Conservation (phyloP, 2,797 vertebrate species). For the Emys orbicularis region DNA sequence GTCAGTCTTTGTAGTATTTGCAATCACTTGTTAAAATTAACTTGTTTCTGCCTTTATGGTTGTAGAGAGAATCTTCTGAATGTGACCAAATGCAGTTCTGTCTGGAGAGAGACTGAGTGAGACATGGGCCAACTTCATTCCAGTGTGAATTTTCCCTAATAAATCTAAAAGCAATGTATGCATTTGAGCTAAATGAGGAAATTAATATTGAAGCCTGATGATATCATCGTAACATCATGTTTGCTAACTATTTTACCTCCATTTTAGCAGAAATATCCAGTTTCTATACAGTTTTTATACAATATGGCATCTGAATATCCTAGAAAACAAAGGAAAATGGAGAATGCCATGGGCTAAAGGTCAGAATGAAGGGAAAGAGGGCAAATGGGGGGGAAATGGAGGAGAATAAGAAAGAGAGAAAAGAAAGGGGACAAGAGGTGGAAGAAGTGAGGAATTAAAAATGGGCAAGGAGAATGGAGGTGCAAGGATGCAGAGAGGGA, state of each 20-base stretch:
- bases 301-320: neutral
- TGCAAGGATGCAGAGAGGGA: neutral
- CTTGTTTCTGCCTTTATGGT: neutral
- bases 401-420: neutral
- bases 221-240: neutral
- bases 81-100: neutral
- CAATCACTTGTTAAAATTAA: neutral
- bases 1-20: neutral
- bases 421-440: neutral
- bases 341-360: neutral
- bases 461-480: neutral
- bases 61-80: neutral
- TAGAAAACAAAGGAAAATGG: neutral
- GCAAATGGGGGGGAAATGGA: neutral
- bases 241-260: neutral
- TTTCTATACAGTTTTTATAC: neutral
- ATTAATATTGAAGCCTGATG: neutral
- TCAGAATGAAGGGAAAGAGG: neutral
- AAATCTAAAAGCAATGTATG: neutral
- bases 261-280: neutral
- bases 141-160: neutral
- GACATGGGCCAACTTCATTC: fast-evolving
- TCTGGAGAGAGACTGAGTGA: neutral
- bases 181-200: neutral
- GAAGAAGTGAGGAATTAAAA: neutral